Base-by-base conservation (phyloP, 2,113 vertebrate genomes). In the pig (Sus scrofa) region DNA sequence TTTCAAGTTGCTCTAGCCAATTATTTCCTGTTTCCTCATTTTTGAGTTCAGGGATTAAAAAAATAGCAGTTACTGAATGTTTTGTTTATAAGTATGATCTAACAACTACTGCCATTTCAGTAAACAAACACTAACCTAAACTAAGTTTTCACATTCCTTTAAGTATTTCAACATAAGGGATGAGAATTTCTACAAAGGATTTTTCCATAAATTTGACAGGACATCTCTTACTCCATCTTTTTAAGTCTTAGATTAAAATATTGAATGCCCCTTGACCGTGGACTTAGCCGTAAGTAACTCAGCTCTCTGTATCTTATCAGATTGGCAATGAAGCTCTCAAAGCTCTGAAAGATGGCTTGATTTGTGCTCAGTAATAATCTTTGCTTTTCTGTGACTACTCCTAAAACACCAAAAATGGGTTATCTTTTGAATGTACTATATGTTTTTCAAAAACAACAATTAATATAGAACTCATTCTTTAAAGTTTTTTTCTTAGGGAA, bases 221-320 rank as follows among this genome's bases (percentile, higher is more conserved):
- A 32, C 54, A 86, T 71, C 37, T 92, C 30, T 90, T 44, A 65
- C 58, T 96, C 20, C 16, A 44, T 86, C 71, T 78, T 93, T 93
- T 95, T 95, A 86, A 91, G 34, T 62, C 60, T 95, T 89, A 24
- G 63, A 78, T 93, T 95, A 93, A 93, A 93, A 96, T 37, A 92
- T 32, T 10, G 18, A 96, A 67, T 95, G 71, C 16, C 14, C 44
- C 52, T 92, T 94, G 54, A 37, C 65, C 24, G 44, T 32, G 2
- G 1, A 63, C 52, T 63, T 15, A 79, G 13, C 32, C 14, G 30
- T 86, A 67, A 87, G 62, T 84, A 95, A 39, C 54, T 65, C 27
- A 50, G 44, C 16, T 95, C 14, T 50, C 58, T 18, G 22, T 52
- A 68, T 87, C 22, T 87, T 75, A 65, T 32, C 16, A 90, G 34